These are phyloP conservation scores for Hemithea aestivaria DNA, from an alignment of 2,888 invertebrate genomes.

Conservation along the genomic window DNA sequence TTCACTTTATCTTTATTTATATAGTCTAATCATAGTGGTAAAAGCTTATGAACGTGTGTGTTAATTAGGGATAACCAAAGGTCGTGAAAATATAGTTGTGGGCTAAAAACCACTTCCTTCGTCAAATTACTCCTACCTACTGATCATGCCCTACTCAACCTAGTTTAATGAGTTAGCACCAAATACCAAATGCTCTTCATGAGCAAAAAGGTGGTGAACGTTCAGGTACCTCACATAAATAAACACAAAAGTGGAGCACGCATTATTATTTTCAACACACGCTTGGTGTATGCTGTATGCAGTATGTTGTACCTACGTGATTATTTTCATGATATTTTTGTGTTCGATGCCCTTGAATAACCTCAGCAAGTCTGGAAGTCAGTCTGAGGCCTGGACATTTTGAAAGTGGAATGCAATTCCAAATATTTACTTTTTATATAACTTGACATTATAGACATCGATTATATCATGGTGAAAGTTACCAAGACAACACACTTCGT, in stretches of 20 bases:
- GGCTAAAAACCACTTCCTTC: too few species aligned
- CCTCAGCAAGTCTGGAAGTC: conserved; percentile 20
- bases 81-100: too few species aligned
- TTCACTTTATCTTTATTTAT: too few species aligned
- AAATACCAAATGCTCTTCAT: conserved; percentile 39
- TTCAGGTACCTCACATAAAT: conserved; percentile 43
- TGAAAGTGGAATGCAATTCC: conserved; percentile 4
- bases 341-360: conserved; percentile 28
- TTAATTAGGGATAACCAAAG: too few species aligned
- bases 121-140: too few species aligned
- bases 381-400: conserved; percentile 21
- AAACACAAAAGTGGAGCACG: conserved; percentile 34
- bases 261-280: conserved; percentile 31
- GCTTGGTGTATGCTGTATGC: conserved; percentile 19
- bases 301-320: conserved; percentile 16
- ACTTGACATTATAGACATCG: conserved; percentile 4
- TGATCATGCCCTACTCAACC: too few species aligned
- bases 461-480: too few species aligned
- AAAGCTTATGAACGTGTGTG: too few species aligned
- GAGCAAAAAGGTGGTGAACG: conserved; percentile 34
- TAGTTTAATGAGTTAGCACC: background rate
- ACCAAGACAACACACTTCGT: too few species aligned
- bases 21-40: too few species aligned
- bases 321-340: conserved; percentile 24
- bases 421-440: background rate